Base-by-base conservation (phyloP, 2,113 vertebrate species). In the Puntigrus tetrazona region DNA sequence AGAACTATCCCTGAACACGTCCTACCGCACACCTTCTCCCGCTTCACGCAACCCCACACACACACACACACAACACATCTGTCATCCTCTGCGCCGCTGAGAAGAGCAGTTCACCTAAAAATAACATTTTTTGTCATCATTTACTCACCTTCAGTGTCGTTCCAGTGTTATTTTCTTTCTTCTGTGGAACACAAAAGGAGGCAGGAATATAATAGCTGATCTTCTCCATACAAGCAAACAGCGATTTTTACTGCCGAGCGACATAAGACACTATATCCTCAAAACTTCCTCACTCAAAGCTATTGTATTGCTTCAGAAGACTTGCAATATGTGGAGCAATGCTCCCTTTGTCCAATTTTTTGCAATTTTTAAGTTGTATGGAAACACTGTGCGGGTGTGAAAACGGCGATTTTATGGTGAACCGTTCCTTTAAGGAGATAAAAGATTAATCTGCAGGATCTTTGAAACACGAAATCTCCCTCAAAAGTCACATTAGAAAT, bases 61-160 rank as follows among this genome's bases (percentile, higher is more conserved):
- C 77, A 41, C 77, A 45, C 77, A 79, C 6, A 78, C 18, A 43
- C 50, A n/a, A 57, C 77, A 63, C 77, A 63, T 45, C 78, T 67
- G 61, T 81, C 61, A 81, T 81, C 57, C 29, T 0, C 34, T 81
- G n/a, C n/a, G 5, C n/a, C 8, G 25, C 41, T 34, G 41, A 47
- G n/a, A 31, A 16, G 27, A 79, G 27, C 3, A 43, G 55, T 29
- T 59, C n/a, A 3, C 57, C 7, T 25, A 10, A 43, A 79, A 79
- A 79, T 63, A 29, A 16, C 8, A 3, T 10, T 34, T 8, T 67
- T 57, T 67, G 38, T 67, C 78, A 81, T 81, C 41, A 63, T 27
- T 63, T 45, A 29, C 77, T 45, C 77, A 29, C 36, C 22, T 3
- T 75, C 72, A 29, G 18, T 76, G 73, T 52, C 47, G 14, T 34